Percentiles rank a stretch among this genome's conserved stretches.
Conservation (phyloP, 2,888 invertebrate species). For the Phrixothrix hirtus region DNA sequence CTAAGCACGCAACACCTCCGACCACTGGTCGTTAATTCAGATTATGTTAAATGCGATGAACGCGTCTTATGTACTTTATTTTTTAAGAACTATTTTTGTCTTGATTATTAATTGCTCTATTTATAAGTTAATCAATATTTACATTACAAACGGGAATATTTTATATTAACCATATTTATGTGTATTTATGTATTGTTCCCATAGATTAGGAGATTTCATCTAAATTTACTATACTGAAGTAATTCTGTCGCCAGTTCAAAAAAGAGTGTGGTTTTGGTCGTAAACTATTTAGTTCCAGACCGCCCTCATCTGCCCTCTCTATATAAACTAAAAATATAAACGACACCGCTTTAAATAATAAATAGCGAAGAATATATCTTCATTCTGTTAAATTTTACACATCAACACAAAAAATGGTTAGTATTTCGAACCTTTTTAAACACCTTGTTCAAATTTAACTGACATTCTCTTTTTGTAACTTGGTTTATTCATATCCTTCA, state of each 20-base stretch:
- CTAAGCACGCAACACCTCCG: conserved; percentile 30
- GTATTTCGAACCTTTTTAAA: conserved; percentile 41
- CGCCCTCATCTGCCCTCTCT: conserved; percentile 32
- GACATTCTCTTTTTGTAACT: conserved; percentile 48
- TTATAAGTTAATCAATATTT: too few relatives aligned
- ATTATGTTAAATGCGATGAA: background rate
- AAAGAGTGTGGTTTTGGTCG: conserved; percentile 19
- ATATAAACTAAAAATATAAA: conserved; percentile 28
- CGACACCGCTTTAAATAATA: conserved; percentile 25
- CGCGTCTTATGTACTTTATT: background rate
- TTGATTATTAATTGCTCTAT: too few relatives aligned
- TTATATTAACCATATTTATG: too few relatives aligned
- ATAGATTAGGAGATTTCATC: too few relatives aligned
- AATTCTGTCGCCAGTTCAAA: too few relatives aligned
- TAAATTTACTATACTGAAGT: too few relatives aligned
- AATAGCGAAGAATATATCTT: conserved; percentile 43
- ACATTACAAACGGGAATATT: too few relatives aligned
- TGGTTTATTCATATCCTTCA: conserved; percentile 47
- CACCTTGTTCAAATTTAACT: conserved; percentile 45
- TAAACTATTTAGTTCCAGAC: conserved; percentile 39
- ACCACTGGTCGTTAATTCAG: background rate
- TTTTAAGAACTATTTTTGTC: background rate
- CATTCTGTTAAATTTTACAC: conserved; percentile 34
- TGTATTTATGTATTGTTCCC: too few relatives aligned
- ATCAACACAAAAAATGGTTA: conserved; percentile 40